Conservation (phyloP, 1,140 invertebrate species). For the Zaprionus camerounensis region DNA sequence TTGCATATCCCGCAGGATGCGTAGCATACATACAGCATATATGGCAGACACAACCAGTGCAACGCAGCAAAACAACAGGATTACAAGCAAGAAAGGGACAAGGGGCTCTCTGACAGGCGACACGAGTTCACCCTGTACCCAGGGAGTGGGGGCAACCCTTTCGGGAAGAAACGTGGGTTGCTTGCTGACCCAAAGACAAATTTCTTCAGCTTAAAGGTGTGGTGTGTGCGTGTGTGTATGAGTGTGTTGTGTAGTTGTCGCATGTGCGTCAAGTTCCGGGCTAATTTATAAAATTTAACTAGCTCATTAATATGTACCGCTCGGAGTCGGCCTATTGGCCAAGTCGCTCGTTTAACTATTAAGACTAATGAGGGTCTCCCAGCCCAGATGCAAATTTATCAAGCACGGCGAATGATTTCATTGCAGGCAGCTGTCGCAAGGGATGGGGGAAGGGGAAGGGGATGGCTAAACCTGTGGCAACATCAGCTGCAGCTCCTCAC, state of each 20-base stretch:
- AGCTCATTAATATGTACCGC: constrained; percentile 61
- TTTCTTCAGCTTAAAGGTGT: constrained; percentile 70
- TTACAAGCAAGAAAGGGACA: constrained; percentile 55
- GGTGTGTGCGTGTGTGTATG: background rate
- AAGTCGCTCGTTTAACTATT: constrained; percentile 73
- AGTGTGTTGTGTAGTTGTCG: background rate
- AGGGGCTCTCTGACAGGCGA: constrained; percentile 46
- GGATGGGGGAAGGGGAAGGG: constrained; percentile 17
- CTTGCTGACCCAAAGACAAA: constrained; percentile 58
- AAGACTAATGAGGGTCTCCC: constrained; percentile 77
- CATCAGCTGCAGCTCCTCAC: constrained; percentile 56
- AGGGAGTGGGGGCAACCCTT: background rate
- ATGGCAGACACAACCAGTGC: constrained; percentile 44
- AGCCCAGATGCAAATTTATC: constrained; percentile 62
- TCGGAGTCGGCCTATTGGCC: constrained; percentile 14
- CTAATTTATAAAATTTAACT: constrained; percentile 75
- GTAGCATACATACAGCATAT: constrained; percentile 35
- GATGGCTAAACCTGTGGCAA: constrained; percentile 1
- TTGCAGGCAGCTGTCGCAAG: constrained; percentile 57
- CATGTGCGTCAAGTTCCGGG: constrained; percentile 19
- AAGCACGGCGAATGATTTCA: constrained; percentile 54
- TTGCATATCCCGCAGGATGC: constrained; percentile 77
- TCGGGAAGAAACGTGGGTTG: background rate
- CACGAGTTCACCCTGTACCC: constrained; percentile 55
- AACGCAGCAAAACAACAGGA: constrained; percentile 61